Percentiles rank a stretch among this genome's conserved stretches.
Conservation (phyloP, 30 jellyfish, hydroid and myxozoan species). For the Turritopsis dohrnii region DNA sequence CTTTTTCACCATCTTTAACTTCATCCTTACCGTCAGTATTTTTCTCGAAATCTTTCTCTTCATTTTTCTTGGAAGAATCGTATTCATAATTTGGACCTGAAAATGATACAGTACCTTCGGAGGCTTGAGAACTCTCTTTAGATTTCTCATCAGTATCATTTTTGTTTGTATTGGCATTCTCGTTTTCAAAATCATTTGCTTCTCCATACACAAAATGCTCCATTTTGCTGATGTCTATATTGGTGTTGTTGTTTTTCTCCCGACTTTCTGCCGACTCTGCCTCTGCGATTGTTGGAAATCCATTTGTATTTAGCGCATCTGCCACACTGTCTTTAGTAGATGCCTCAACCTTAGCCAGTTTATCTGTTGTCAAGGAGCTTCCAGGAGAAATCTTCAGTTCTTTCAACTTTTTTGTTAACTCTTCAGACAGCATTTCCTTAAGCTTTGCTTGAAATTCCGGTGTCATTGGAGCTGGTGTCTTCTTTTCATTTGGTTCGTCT, state of each 20-base stretch:
- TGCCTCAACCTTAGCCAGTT: conserved; percentile 1
- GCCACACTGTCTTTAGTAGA: background rate
- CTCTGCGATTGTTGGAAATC: background rate
- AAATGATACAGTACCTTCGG: background rate
- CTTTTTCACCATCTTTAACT: background rate
- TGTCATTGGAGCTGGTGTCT: conserved; percentile 11
- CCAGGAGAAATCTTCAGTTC: conserved; percentile 17
- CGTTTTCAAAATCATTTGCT: background rate
- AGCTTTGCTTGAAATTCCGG: conserved; percentile 1
- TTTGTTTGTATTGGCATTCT: background rate
- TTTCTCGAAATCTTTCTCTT: background rate
- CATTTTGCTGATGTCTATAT: background rate
- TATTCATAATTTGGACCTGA: background rate
- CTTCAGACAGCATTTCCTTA: conserved; percentile 11
- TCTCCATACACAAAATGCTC: conserved; percentile 9
- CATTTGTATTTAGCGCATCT: background rate
- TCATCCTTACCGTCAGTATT: background rate
- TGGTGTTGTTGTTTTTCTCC: background rate
- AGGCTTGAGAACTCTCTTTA: too few relatives aligned
- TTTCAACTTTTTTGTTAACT: conserved; percentile 6
- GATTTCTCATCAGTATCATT: background rate
- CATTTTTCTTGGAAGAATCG: background rate
- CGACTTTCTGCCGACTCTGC: background rate
- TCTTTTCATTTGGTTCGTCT: conserved; percentile 2
- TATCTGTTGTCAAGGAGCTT: background rate